phyloP scores from a whole-genome alignment of 1,140 invertebrate species.

The Heliconius hermathena region DNA sequence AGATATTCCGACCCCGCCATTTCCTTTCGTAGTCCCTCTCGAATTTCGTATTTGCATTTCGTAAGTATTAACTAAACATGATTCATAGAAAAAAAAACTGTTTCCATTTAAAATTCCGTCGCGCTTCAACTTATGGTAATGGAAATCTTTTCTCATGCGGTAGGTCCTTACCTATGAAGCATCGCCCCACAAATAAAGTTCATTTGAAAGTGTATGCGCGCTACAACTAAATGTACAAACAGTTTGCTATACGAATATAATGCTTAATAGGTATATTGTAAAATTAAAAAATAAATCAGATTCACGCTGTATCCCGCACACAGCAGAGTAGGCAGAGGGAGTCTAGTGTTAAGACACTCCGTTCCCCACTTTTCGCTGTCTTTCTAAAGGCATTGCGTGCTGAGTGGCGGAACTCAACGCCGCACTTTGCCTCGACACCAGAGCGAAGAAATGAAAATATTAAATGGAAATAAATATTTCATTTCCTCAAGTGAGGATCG shows the following conservation, averaged over 20 bases:
- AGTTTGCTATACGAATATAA: not conserved
- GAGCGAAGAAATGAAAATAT: too few relatives aligned
- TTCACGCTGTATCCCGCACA: too few relatives aligned
- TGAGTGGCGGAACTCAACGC: too few relatives aligned
- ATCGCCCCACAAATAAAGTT: slow-evolving; percentile 21
- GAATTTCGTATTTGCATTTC: slow-evolving; percentile 68
- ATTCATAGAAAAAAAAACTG: slow-evolving; percentile 37
- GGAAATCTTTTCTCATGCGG: slow-evolving; percentile 28
- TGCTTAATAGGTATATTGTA: not conserved
- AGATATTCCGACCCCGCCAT: slow-evolving; percentile 44
- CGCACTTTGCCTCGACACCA: too few relatives aligned
- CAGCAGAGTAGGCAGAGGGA: too few relatives aligned
- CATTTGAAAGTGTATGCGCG: not conserved
- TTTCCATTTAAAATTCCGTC: slow-evolving; percentile 42
- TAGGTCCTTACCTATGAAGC: slow-evolving; percentile 24
- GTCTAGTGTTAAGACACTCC: too few relatives aligned
- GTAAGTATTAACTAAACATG: slow-evolving; percentile 53
- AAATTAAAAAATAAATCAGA: too few relatives aligned
- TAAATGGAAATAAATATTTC: too few relatives aligned
- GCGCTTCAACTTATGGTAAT: slow-evolving; percentile 37
- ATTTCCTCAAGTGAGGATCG: too few relatives aligned
- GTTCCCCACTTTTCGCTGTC: too few relatives aligned
- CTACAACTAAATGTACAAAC: slow-evolving; percentile 1
- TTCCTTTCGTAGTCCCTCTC: slow-evolving; percentile 58
- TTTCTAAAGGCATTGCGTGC: too few relatives aligned